Base-by-base conservation (phyloP, 2,113 vertebrate species). In the Etia nguti region DNA sequence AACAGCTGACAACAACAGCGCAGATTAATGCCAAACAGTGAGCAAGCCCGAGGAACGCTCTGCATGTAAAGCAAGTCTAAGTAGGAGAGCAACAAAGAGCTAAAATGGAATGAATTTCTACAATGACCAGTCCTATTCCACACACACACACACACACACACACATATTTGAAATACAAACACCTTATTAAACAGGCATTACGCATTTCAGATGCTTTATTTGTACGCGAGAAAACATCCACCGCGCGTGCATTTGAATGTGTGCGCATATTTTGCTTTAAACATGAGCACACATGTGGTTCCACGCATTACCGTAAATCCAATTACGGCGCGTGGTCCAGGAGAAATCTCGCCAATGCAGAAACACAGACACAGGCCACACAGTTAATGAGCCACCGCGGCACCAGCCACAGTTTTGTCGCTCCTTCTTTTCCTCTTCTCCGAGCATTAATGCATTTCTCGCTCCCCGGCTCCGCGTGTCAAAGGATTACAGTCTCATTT, bases 401-500 rank as follows among this genome's bases (percentile, higher is more conserved):
- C 87, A 52, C 79, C 59, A 73, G 80, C 79, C 79, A 24, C 24
- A 77, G 82, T 86, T 68, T 79, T 65, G 86, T 81, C 11, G 10
- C n/a, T 12, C 29, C 65, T 80, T 80, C 29, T 10, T 79, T 60
- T 22, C 73, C 38, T 87, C 62, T 24, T 82, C 80, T 55, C 41
- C 1, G 2, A 87, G 80, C 81, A 54, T 83, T 86, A 86, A 84
- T 87, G 80, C 22, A 15, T 89, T 89, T 75, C 83, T 89, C 38
- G 8, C 82, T 87, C 85, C 84, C 60, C 52, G 36, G 84, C 89
- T 70, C 82, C 1, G n/a, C 4, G 55, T 65, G 83, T 88, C 75
- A 81, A 80, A 91, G 92, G 91, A 93, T 93, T 91, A 92, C 12
- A 26, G 89, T 89, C 82, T 90, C 84, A 83, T 92, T 92, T 87